These are phyloP conservation scores for Heliothis peltigera DNA, from an alignment of 2,888 invertebrate genomes.

Conservation along the genomic window DNA sequence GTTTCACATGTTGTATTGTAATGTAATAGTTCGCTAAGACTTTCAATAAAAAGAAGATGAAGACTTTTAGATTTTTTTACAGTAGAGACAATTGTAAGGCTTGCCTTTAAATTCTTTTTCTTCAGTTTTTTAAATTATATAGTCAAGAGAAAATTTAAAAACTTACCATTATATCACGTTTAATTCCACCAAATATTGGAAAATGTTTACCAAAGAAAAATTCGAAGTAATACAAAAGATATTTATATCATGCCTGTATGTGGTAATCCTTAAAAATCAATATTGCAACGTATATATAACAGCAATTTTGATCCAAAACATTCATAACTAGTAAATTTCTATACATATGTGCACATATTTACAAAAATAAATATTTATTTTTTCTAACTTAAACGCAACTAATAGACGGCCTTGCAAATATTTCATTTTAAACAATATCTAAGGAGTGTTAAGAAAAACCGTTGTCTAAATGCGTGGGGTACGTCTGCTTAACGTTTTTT, in stretches of 20 bases:
- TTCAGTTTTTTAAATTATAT: slow-evolving; percentile 2
- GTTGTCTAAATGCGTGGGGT: no score
- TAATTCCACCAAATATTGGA: background rate
- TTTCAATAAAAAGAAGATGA: slow-evolving; percentile 41
- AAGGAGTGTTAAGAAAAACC: no score
- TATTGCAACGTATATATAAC: background rate
- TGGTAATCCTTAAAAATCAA: background rate
- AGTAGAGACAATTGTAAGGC: slow-evolving; percentile 24
- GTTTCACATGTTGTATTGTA: slow-evolving; percentile 12
- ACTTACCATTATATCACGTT: slow-evolving; percentile 1
- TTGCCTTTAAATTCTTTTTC: slow-evolving; percentile 26
- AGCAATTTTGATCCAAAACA: no score
- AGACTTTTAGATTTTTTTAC: slow-evolving; percentile 51
- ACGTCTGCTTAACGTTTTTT: no score
- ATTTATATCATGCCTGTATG: background rate
- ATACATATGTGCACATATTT: no score
- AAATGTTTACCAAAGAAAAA: slow-evolving; percentile 11
- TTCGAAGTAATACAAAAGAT: slow-evolving; percentile 12
- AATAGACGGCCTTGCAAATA: no score
- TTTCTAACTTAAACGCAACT: no score
- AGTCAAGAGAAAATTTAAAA: slow-evolving; percentile 1
- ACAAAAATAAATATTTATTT: no score
- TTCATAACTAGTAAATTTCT: no score
- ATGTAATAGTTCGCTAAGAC: slow-evolving; percentile 13
- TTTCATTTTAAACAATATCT: no score